Base-by-base conservation (phyloP, 2,113 vertebrate species). In the Ibidorhyncha struthersii region DNA sequence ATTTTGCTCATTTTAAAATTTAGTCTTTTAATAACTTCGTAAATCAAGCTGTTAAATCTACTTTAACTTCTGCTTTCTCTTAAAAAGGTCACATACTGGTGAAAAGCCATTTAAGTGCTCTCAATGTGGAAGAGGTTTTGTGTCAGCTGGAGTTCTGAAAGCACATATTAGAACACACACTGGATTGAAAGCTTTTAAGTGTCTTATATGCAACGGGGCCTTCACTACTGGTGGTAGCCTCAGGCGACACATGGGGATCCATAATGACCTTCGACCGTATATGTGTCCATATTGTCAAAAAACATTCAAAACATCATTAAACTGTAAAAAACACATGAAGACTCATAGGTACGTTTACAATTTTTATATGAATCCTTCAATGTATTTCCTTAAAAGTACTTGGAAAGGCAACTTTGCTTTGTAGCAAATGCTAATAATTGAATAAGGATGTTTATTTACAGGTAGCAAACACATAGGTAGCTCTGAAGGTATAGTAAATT, bases 221-320 rank as follows among this genome's bases (percentile, higher is more conserved):
- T 99, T 99, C 94, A 99, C 99, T 66, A 99, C 99, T 22, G 99
- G 99, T 1, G 99, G 99, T 12, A 99, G 99, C 98, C 97, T 99
- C 67, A 98, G 99, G 62, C 98, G 99, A 22, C 99, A 99, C 90
- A 99, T 99, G 99, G 99, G 99, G 30, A 99, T 99, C 52, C 99
- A 99, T 92, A 99, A 99, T 7, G 99, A 99, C 96, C 97, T 99
- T 13, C 98, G 99, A 14, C 99, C 99, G 1, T 99, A 99, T 88
- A 99, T 99, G 99, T 99, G 99, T 92, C 99, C 99, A 4, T 99
- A 99, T 96, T 99, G 99, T 97, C 99, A 99, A 94, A 99, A 99
- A 94, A 99, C 99, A 10, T 99, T 99, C 96, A 99, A 99, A 98
- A 99, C 99, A 3, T 99, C 99, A 5, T 98, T 99, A 21, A 99